A percentile compares a stretch with the other conserved stretches of the same genome.
Conservation (phyloP, 1,140 invertebrate genomes). For the Propsilocerus akamusi region DNA sequence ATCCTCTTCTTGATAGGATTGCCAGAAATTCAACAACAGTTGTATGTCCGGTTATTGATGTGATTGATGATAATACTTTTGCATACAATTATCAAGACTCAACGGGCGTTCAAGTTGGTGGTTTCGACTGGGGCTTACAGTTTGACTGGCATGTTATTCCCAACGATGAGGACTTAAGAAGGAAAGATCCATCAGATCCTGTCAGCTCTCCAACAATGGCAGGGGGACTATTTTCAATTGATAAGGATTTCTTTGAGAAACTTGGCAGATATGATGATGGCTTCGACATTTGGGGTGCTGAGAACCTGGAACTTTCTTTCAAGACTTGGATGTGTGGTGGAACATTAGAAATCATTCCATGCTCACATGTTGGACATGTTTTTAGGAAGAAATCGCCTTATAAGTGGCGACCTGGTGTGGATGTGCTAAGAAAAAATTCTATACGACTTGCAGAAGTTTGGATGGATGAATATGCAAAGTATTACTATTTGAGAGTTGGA, state of each 20-base stretch:
- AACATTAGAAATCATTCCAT: slow-evolving; percentile 75
- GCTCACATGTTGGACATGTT: slow-evolving; percentile 68
- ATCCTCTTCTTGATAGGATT: slow-evolving; percentile 41
- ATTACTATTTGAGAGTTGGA: slow-evolving; percentile 40
- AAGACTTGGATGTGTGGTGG: slow-evolving; percentile 34
- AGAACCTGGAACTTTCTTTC: slow-evolving; percentile 67
- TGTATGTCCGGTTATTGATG: slow-evolving; percentile 68
- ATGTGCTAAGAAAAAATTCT: slow-evolving; percentile 64
- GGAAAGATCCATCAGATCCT: slow-evolving; percentile 42
- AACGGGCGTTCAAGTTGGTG: slow-evolving; percentile 44
- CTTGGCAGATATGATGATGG: slow-evolving; percentile 61
- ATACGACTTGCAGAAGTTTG: slow-evolving; percentile 76
- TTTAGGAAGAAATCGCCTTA: slow-evolving; percentile 86
- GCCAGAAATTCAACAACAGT: slow-evolving; percentile 30
- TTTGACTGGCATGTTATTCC: neutral
- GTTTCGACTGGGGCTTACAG: slow-evolving; percentile 56
- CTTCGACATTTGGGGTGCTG: slow-evolving; percentile 72
- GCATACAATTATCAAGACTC: slow-evolving; percentile 37
- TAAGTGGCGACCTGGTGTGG: slow-evolving; percentile 23
- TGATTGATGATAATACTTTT: slow-evolving; percentile 77
- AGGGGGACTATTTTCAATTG: slow-evolving; percentile 1
- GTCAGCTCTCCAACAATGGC: neutral
- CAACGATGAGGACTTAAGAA: neutral
- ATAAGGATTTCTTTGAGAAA: slow-evolving; percentile 16
- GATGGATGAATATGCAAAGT: slow-evolving; percentile 89